phyloP scores from a whole-genome alignment of 2,888 invertebrate species.

The Agrotis ipsilon region DNA sequence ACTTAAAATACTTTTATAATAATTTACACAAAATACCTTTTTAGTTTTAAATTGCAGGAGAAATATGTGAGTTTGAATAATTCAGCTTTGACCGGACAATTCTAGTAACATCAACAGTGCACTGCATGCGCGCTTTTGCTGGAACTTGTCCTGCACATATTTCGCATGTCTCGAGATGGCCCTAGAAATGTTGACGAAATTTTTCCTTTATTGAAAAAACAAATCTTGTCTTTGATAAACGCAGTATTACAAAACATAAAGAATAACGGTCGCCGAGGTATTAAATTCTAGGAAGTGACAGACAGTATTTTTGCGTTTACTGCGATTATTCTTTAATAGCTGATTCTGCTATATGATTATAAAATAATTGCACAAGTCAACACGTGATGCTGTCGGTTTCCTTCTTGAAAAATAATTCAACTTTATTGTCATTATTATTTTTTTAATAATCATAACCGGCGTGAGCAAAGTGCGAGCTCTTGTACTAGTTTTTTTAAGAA shows the following conservation, averaged over 20 bases:
- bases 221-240: too few species aligned
- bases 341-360: conserved; percentile 17
- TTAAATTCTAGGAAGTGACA: conserved; percentile 13
- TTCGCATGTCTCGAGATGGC: too few species aligned
- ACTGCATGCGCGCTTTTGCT: too few species aligned
- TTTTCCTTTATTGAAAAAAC: too few species aligned
- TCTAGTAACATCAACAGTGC: too few species aligned
- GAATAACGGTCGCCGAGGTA: too few species aligned
- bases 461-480: not conserved
- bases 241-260: too few species aligned
- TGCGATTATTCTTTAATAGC: conserved; percentile 21
- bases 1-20: too few species aligned
- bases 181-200: too few species aligned
- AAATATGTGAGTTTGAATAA: not conserved
- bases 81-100: not conserved
- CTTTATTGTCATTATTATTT: conserved; percentile 18
- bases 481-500: not conserved
- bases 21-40: not conserved
- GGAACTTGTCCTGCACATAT: too few species aligned
- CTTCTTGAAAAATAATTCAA: conserved; percentile 24
- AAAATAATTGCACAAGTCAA: conserved; percentile 20
- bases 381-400: conserved; percentile 23
- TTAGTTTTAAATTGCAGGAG: not conserved
- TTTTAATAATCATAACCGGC: not conserved
- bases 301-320: not conserved